A percentile compares a stretch with the other conserved stretches of the same genome.
Conservation (phyloP, 2,797 vertebrate genomes). For the Hydrophis major region DNA sequence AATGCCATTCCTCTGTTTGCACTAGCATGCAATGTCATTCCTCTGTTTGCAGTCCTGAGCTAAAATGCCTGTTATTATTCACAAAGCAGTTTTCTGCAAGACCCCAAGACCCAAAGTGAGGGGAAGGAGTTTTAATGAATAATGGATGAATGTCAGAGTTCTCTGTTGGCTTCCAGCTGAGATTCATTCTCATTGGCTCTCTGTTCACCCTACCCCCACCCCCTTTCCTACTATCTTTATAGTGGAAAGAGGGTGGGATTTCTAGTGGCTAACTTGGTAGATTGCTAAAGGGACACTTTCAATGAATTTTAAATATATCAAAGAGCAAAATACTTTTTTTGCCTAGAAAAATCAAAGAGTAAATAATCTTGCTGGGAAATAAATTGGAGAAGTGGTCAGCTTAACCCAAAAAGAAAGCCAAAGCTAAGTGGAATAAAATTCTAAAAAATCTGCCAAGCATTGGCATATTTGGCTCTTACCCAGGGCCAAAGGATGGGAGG, state of each 20-base stretch:
- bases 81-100: conserved; percentile 46
- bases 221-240: conserved; percentile 15
- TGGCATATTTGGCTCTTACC: not conserved
- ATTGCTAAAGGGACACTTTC: conserved; percentile 33
- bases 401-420: conserved; percentile 14
- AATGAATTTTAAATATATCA: conserved; percentile 19
- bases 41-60: conserved; percentile 18
- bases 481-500: not conserved
- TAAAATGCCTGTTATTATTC: conserved; percentile 47
- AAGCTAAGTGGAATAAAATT: not conserved
- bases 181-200: not conserved
- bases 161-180: conserved; percentile 37
- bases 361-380: conserved; percentile 10
- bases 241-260: not conserved
- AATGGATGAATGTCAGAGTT: conserved; percentile 37
- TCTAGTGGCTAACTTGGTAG: not conserved
- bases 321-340: conserved; percentile 16
- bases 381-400: conserved; percentile 7
- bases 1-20: conserved; percentile 28
- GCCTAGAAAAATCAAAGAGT: not conserved
- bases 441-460: not conserved
- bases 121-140: conserved; percentile 52
- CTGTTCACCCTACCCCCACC: not conserved
- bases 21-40: conserved; percentile 12
- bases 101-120: conserved; percentile 24